phyloP scores from a whole-genome alignment of 2,888 invertebrate genomes.

The Metacarcinus magister region DNA sequence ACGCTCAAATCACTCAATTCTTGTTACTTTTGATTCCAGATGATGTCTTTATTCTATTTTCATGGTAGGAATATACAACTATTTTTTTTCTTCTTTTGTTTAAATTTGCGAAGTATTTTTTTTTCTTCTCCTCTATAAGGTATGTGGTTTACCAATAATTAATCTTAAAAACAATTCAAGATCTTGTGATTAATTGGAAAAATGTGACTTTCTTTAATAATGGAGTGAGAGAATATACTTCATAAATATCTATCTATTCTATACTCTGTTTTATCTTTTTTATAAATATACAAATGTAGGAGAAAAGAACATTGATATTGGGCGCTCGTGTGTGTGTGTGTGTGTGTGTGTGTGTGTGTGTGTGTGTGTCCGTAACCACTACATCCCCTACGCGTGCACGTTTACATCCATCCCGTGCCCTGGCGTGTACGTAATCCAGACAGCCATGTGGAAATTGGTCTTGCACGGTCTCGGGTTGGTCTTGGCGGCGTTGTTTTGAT shows the following conservation, averaged over 20 bases:
- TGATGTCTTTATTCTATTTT: not conserved
- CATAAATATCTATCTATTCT: not conserved
- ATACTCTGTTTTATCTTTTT: not conserved
- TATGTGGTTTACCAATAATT: not conserved
- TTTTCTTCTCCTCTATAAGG: not conserved
- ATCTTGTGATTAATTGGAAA: not conserved
- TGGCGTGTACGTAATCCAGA: conserved; percentile 17
- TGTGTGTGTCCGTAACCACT: not conserved
- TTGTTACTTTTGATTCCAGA: not conserved
- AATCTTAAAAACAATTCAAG: not conserved
- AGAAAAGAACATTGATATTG: not conserved
- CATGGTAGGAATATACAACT: too few relatives aligned
- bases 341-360: not conserved
- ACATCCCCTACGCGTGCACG: not conserved
- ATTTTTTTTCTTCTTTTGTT: not conserved
- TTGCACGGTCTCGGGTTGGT: not conserved
- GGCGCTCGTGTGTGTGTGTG: not conserved
- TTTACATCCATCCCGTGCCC: not conserved
- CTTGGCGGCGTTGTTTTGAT: not conserved
- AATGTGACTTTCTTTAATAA: not conserved
- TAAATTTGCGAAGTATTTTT: not conserved
- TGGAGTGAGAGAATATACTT: not conserved
- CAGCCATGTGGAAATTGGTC: not conserved
- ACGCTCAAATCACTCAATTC: not conserved
- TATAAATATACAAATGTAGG: not conserved